These are phyloP conservation scores for Paralichthys olivaceus DNA, from an alignment of 2,113 vertebrate species.

Conservation along the genomic window DNA sequence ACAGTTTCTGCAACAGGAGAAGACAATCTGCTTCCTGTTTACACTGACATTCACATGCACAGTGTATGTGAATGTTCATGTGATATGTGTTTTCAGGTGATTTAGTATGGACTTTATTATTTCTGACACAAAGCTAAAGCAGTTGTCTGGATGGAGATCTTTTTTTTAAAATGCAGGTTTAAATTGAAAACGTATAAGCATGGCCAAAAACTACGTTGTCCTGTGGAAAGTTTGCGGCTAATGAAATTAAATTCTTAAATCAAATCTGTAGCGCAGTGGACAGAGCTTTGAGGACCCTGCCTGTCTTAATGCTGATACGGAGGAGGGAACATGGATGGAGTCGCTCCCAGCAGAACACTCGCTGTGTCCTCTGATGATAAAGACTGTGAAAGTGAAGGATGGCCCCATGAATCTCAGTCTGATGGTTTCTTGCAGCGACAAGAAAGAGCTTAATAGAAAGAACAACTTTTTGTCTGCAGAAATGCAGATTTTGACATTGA, in stretches of 20 bases:
- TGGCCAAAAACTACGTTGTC: not conserved
- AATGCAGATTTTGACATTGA: not conserved
- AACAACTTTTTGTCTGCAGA: not conserved
- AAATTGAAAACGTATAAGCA: not conserved
- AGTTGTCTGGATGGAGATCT: no score
- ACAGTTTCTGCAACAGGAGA: not conserved
- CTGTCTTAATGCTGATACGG: not conserved
- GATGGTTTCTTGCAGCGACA: not conserved
- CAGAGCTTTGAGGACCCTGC: not conserved
- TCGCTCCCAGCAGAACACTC: not conserved
- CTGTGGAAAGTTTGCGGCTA: not conserved
- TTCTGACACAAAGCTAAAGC: not conserved
- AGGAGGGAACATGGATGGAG: not conserved
- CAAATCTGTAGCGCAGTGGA: not conserved
- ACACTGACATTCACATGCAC: not conserved
- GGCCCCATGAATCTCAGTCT: not conserved
- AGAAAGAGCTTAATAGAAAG: not conserved
- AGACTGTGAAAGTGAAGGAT: not conserved
- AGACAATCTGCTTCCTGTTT: not conserved
- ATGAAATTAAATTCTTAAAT: not conserved
- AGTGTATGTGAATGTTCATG: no score
- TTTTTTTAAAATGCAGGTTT: not conserved
- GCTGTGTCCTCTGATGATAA: not conserved
- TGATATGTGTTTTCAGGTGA: not conserved
- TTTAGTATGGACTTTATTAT: no score